Conservation (phyloP, 2,888 invertebrate genomes). For the Eurytoma californica region DNA sequence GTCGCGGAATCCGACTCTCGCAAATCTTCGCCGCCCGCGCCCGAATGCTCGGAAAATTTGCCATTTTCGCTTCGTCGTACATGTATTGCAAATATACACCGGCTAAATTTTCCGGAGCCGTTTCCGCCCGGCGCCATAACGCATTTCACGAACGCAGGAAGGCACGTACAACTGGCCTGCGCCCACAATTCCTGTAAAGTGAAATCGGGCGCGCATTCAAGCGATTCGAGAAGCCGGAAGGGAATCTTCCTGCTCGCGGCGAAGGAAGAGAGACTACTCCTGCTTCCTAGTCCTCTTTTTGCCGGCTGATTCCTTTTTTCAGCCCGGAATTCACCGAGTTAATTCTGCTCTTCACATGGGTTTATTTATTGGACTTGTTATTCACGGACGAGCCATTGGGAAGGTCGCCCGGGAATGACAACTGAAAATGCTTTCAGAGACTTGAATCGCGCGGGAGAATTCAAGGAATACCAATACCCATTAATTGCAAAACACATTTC, state of each 20-base stretch:
- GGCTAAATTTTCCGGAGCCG: background rate
- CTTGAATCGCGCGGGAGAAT: no score
- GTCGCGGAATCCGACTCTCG: background rate
- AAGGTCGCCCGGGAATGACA: no score
- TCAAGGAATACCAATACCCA: no score
- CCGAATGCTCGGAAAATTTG: slow-evolving; percentile 2
- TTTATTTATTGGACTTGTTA: no score
- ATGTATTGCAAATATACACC: background rate
- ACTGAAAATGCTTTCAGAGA: no score
- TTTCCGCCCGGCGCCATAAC: background rate
- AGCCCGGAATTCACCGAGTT: no score
- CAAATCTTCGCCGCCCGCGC: background rate
- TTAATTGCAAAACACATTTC: no score
- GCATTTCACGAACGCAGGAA: slow-evolving; percentile 25
- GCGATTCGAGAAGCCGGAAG: slow-evolving; percentile 19
- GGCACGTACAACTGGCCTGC: background rate
- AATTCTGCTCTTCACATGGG: no score
- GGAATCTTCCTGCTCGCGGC: background rate
- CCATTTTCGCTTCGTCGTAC: background rate
- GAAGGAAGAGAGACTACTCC: background rate
- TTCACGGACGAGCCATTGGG: no score
- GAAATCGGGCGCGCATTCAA: slow-evolving; percentile 12
- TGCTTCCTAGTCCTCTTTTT: background rate
- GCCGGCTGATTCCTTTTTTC: background rate
- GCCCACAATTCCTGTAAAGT: slow-evolving; percentile 25